phyloP scores from a whole-genome alignment of 2,888 invertebrate genomes.

The Drosophila parthenogenetica region DNA sequence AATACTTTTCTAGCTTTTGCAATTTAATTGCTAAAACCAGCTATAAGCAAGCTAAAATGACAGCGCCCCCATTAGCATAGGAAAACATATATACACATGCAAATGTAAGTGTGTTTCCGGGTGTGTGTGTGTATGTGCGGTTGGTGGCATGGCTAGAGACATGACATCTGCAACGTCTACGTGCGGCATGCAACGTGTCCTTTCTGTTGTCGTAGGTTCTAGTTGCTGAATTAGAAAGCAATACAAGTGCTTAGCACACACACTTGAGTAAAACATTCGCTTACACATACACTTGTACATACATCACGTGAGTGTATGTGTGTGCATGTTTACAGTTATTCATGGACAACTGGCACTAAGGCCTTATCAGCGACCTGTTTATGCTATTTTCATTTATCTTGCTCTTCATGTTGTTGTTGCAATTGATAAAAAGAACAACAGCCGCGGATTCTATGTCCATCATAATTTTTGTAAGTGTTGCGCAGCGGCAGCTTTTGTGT shows the following conservation, averaged over 20 bases:
- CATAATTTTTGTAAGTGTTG: conserved; percentile 46
- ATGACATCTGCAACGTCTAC: conserved; percentile 53
- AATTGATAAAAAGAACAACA: conserved; percentile 42
- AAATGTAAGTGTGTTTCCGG: too few species aligned
- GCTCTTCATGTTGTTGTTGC: conserved; percentile 35
- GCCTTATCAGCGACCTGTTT: conserved; percentile 56
- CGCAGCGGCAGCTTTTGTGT: conserved; percentile 35
- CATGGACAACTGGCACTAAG: conserved; percentile 38
- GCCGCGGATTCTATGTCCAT: conserved; percentile 29
- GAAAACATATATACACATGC: too few species aligned
- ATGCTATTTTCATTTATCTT: conserved; percentile 44
- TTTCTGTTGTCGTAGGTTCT: conserved; percentile 60
- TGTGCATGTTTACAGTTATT: conserved; percentile 28
- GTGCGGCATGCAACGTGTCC: conserved; percentile 48
- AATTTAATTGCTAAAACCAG: too few species aligned
- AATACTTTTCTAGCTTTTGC: too few species aligned
- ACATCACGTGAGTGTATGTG: neutral
- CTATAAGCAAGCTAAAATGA: too few species aligned
- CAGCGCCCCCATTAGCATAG: too few species aligned
- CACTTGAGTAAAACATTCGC: neutral
- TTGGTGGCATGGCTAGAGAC: conserved; percentile 29
- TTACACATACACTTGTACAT: conserved; percentile 1
- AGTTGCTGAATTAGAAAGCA: conserved; percentile 1
- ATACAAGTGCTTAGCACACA: neutral
- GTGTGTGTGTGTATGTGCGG: conserved; percentile 6